Base-by-base conservation (phyloP, 2,888 invertebrate genomes). In the Morinoia aosen region DNA sequence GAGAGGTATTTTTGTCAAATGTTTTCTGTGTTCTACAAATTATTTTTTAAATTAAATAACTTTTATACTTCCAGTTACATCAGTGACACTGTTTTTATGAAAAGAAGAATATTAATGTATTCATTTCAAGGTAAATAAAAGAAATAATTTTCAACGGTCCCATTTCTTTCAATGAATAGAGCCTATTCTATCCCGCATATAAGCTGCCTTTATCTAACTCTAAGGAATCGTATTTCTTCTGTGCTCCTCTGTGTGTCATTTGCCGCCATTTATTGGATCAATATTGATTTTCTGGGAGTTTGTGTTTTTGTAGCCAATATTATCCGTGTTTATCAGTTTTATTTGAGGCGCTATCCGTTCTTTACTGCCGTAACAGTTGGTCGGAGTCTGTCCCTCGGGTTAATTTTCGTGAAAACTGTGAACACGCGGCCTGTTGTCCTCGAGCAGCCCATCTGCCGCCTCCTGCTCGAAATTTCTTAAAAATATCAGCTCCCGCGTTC, bases 291-390 rank as follows among this genome's bases (percentile, higher is more conserved):
- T 93, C 48, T 25, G 93, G 48, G 56, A 93, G n/a, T 93, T 57
- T 93, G 93, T 93, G 93, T 93, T 93, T 93, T 57, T 93, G 93
- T 93, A 48, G 25, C 93, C 56, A 58, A 93, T 93, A 93, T 93
- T 57, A 93, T 93, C 93, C 93, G 93, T 57, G 93, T 93, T 95
- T 95, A 64, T 95, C 95, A 95, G 58, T 64, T 95, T 95, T 95
- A 64, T 95, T 64, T 95, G 64, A 95, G 95, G 64, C 95, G 95
- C 64, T 95, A 95, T 61, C 95, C 58, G 64, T 95, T 95, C 95
- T 64, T 95, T 95, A 95, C 95, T 57, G 95, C 93, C 93, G 93
- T 93, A 93, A 93, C 93, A 93, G 93, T 93, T 93, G 93, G 93
- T 57, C 93, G 57, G n/a, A 57, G 16, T 93, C 25, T 19, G n/a